phyloP scores from a whole-genome alignment of 2,113 vertebrate species.

The Mellivora capensis region DNA sequence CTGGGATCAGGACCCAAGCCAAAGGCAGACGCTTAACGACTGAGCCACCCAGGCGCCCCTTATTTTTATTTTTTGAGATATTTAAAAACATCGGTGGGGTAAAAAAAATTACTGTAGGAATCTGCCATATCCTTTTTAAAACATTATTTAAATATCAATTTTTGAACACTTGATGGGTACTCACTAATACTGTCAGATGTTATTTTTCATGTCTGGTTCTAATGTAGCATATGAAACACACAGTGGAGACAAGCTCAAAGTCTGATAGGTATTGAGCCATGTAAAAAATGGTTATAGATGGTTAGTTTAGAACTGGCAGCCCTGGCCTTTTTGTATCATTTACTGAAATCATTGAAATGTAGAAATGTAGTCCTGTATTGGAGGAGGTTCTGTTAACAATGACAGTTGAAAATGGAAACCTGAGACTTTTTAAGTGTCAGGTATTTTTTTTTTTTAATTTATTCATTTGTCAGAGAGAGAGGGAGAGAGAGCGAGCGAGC shows the following conservation, averaged over 20 bases:
- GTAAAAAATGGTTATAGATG: not conserved
- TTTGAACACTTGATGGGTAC: not conserved
- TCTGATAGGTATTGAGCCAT: not conserved
- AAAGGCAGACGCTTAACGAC: too few relatives aligned
- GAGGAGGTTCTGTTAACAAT: not conserved
- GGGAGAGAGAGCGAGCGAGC: too few relatives aligned
- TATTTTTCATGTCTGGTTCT: conserved; percentile 10
- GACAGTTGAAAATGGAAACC: not conserved
- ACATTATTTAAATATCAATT: not conserved
- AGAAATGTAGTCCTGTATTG: not conserved
- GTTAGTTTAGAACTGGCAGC: not conserved
- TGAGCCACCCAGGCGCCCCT: too few relatives aligned
- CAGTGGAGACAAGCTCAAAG: not conserved
- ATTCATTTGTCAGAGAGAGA: too few relatives aligned
- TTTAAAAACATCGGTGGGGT: not conserved
- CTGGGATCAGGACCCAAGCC: too few relatives aligned
- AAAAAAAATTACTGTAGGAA: not conserved
- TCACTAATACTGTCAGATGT: not conserved
- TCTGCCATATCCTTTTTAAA: not conserved
- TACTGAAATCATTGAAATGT: not conserved
- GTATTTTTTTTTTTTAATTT: too few relatives aligned
- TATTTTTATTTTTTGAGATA: not conserved
- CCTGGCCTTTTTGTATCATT: not conserved
- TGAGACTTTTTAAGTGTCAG: not conserved
- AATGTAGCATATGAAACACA: not conserved